phyloP scores from a whole-genome alignment of 2,888 invertebrate species.

The Caenorhabditis zanzibari region DNA sequence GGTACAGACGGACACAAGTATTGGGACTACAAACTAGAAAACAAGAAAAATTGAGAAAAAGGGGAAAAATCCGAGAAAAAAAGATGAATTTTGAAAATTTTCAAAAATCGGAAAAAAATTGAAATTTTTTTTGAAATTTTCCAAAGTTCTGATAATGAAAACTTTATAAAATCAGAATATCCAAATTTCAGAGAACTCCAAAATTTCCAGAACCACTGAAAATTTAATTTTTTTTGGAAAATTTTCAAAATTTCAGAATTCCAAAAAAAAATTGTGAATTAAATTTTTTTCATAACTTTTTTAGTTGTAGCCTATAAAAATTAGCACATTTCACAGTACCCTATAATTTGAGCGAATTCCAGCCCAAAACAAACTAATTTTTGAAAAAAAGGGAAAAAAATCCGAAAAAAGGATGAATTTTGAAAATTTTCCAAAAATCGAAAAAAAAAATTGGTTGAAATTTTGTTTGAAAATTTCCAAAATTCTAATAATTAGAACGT shows the following conservation, averaged over 20 bases:
- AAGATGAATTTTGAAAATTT: background rate
- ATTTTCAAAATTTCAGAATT: background rate
- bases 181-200: background rate
- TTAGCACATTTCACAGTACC: too few species aligned
- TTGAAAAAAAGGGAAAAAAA: background rate
- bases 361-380: background rate
- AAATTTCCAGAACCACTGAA: background rate
- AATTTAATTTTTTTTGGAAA: background rate
- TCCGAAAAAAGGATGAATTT: too few species aligned
- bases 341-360: background rate
- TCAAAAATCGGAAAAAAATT: constrained; percentile 22
- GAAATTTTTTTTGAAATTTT: constrained; percentile 9
- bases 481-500: too few species aligned
- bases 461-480: too few species aligned
- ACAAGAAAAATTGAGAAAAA: background rate
- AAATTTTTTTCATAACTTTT: too few species aligned
- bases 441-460: too few species aligned
- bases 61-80: background rate
- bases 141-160: background rate
- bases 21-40: constrained; percentile 13
- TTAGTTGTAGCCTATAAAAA: too few species aligned
- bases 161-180: background rate
- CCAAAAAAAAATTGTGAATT: too few species aligned
- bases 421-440: too few species aligned
- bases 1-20: background rate